phyloP scores from a whole-genome alignment of 2,888 invertebrate species.

The Chloroclysta siterata region DNA sequence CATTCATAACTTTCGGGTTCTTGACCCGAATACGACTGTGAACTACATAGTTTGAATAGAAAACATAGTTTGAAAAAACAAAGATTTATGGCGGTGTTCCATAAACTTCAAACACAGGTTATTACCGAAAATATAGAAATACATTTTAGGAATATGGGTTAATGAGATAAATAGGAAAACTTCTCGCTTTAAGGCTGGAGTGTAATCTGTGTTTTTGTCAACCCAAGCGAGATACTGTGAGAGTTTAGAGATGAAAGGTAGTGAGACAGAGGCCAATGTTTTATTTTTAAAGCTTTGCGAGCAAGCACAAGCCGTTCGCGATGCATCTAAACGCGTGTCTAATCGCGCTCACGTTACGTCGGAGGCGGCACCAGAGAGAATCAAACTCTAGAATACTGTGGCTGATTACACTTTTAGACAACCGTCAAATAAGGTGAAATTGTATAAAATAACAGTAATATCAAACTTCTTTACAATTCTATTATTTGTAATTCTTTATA shows the following conservation, averaged over 20 bases:
- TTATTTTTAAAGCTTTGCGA: background rate
- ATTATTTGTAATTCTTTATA: too few relatives aligned
- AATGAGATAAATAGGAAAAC: background rate
- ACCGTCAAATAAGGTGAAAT: constrained; percentile 2
- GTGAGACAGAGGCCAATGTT: background rate
- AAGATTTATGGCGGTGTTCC: constrained; percentile 13
- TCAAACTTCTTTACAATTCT: too few relatives aligned
- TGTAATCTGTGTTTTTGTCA: too few relatives aligned
- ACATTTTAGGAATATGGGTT: constrained; percentile 8
- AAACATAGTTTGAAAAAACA: background rate
- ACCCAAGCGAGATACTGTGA: background rate
- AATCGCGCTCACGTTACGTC: constrained; percentile 22
- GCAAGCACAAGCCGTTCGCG: background rate
- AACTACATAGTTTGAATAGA: constrained; percentile 14
- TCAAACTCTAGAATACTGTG: constrained; percentile 17
- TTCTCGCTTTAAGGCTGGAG: background rate
- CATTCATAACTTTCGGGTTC: background rate
- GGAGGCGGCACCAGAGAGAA: constrained; percentile 10
- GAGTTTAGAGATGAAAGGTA: too few relatives aligned
- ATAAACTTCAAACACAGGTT: constrained; percentile 9
- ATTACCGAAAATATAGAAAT: constrained; percentile 4
- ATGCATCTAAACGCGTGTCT: constrained; percentile 19
- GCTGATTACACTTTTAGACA: constrained; percentile 11
- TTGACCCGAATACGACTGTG: background rate
- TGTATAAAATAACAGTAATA: too few relatives aligned